Evolutionary conservation across 2,888 invertebrate species (phyloP).

Genomic region (Phengaris arion): DNA sequence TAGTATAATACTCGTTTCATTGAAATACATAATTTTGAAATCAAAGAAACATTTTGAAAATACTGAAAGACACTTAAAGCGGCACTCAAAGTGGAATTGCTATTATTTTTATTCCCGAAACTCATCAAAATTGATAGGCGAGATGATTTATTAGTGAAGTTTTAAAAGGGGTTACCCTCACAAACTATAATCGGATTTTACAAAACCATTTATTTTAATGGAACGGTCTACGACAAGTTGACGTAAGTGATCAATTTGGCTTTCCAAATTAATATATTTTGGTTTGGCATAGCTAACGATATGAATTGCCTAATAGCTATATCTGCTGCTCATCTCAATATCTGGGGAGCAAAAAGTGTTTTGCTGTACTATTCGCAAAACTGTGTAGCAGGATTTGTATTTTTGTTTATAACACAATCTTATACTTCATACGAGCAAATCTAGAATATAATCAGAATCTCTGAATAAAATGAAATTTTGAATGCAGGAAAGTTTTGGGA

Average conservation of each 20-base stretch:
- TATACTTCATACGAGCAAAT: too few relatives aligned
- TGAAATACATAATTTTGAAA: background rate
- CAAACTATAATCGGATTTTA: constrained; percentile 51
- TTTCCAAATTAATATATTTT: constrained; percentile 25
- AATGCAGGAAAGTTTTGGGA: too few relatives aligned
- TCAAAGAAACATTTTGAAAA: background rate
- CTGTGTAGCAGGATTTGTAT: too few relatives aligned
- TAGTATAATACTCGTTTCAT: background rate
- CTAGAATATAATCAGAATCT: too few relatives aligned
- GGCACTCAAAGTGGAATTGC: background rate
- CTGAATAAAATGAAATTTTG: too few relatives aligned
- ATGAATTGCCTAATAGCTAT: too few relatives aligned
- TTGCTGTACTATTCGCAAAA: too few relatives aligned
- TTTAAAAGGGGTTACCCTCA: constrained; percentile 36
- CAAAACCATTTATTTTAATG: constrained; percentile 54
- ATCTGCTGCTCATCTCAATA: too few relatives aligned
- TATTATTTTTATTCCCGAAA: background rate
- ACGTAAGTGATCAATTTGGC: constrained; percentile 44
- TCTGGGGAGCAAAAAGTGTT: too few relatives aligned
- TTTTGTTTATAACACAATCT: too few relatives aligned
- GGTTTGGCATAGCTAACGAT: too few relatives aligned
- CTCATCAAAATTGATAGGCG: constrained; percentile 17
- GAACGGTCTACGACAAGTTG: constrained; percentile 46
- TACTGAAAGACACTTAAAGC: background rate
- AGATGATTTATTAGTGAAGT: constrained; percentile 28